A percentile compares a stretch with the other conserved stretches of the same genome.
These are phyloP conservation scores for Distichodus sexfasciatus DNA, from an alignment of 2,797 vertebrate genomes.

Conservation along the genomic window DNA sequence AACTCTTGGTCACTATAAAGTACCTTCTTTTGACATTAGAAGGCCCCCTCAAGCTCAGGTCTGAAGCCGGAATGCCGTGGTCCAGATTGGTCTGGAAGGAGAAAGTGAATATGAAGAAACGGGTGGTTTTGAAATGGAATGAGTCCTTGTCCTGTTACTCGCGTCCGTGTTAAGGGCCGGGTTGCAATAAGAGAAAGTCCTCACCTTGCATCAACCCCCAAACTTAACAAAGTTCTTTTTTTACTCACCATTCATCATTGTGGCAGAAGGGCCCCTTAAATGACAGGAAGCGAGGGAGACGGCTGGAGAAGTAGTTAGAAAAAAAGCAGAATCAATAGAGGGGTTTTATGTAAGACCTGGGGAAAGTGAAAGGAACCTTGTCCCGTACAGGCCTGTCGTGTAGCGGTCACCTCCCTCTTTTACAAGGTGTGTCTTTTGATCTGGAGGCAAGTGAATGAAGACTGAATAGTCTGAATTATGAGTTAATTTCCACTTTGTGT, in stretches of 20 bases:
- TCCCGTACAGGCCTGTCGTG: constrained; percentile 30
- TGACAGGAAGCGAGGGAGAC: constrained; percentile 47
- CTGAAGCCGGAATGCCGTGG: too few species aligned
- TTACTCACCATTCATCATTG: constrained; percentile 28
- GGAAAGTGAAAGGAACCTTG: constrained; percentile 40
- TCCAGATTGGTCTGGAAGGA: too few species aligned
- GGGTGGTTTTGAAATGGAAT: not conserved
- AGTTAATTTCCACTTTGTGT: not conserved
- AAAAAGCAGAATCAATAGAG: constrained; percentile 44
- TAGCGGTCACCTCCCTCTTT: constrained; percentile 32
- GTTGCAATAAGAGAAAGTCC: constrained; percentile 19
- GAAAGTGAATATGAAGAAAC: not conserved
- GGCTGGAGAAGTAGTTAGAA: constrained; percentile 35
- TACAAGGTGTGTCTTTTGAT: constrained; percentile 43
- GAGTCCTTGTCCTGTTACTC: constrained; percentile 27
- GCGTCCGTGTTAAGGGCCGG: constrained; percentile 4
- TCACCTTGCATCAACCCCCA: constrained; percentile 35
- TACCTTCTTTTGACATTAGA: too few species aligned
- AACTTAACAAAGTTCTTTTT: constrained; percentile 29
- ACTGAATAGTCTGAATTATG: constrained; percentile 4
- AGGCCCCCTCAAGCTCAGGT: too few species aligned
- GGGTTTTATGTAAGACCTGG: constrained; percentile 31
- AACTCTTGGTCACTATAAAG: too few species aligned
- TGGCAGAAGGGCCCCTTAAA: constrained; percentile 43
- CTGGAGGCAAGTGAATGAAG: constrained; percentile 24